Percentiles rank a stretch among this genome's conserved stretches.
These are phyloP conservation scores for Acholoe squamosa DNA, from an alignment of 2,888 invertebrate genomes.

Conservation along the genomic window DNA sequence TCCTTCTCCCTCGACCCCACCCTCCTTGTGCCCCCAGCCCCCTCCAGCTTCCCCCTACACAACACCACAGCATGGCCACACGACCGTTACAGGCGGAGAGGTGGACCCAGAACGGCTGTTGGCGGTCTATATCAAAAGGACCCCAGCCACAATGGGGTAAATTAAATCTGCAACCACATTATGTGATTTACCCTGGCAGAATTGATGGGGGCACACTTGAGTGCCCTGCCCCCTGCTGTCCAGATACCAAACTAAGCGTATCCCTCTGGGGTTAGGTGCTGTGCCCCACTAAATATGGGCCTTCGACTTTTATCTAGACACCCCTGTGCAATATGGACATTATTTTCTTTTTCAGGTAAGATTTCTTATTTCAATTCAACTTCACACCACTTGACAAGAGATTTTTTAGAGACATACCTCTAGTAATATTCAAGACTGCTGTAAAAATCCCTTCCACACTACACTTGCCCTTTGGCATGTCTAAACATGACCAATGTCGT, in stretches of 20 bases:
- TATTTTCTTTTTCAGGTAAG: too few species aligned
- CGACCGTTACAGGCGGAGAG: neutral
- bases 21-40: neutral
- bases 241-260: conserved; percentile 15
- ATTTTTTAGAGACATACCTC: too few species aligned
- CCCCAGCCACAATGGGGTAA: conserved; percentile 52
- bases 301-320: neutral
- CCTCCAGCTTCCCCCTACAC: neutral
- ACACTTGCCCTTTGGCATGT: too few species aligned
- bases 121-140: conserved; percentile 42
- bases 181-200: conserved; percentile 57
- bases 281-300: neutral
- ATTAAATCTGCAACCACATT: conserved; percentile 56
- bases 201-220: conserved; percentile 52
- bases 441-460: too few species aligned
- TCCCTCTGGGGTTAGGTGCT: neutral
- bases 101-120: neutral
- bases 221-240: conserved; percentile 36
- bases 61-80: neutral
- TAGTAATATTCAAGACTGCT: too few species aligned
- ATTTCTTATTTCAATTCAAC: too few species aligned
- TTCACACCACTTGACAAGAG: too few species aligned
- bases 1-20: neutral
- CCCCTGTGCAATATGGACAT: neutral
- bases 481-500: too few species aligned